These are phyloP conservation scores for Spea multiplicata DNA, from an alignment of 2,113 vertebrate species.

Conservation along the genomic window DNA sequence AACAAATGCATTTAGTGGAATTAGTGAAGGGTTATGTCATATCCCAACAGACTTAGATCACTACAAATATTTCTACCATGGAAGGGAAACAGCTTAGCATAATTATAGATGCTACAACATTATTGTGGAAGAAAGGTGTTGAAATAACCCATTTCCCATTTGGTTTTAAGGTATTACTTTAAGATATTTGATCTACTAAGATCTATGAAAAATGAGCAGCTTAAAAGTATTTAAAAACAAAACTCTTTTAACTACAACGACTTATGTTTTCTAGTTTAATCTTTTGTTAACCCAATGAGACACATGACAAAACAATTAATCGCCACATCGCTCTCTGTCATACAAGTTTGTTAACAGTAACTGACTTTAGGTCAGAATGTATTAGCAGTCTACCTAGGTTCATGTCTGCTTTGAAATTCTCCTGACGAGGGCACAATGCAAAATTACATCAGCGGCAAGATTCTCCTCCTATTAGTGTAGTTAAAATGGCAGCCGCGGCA, in stretches of 20 bases:
- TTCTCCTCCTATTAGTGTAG: neutral
- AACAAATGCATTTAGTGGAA: no score
- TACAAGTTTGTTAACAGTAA: conserved; percentile 27
- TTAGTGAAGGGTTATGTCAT: no score
- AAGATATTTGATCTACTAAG: conserved; percentile 5
- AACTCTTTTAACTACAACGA: conserved; percentile 4
- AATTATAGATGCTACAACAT: neutral
- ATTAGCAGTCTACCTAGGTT: conserved; percentile 31
- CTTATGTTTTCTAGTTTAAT: conserved; percentile 16
- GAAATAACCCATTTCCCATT: conserved; percentile 11
- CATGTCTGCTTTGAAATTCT: conserved; percentile 14
- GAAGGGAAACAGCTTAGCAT: neutral
- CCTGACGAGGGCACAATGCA: conserved; percentile 7
- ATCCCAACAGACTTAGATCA: neutral
- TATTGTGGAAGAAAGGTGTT: neutral
- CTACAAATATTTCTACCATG: neutral
- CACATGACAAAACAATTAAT: conserved; percentile 45
- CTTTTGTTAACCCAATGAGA: conserved; percentile 26
- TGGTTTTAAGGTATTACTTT: neutral
- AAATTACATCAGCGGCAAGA: conserved; percentile 5
- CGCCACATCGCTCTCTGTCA: conserved; percentile 16
- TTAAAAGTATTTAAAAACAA: conserved; percentile 10
- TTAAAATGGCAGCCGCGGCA: neutral
- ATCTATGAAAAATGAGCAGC: neutral
- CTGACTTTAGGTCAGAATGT: conserved; percentile 32